These are phyloP conservation scores for Rhopilema esculentum DNA, from an alignment of 30 jellyfish, hydroid and myxozoan genomes.

Conservation along the genomic window DNA sequence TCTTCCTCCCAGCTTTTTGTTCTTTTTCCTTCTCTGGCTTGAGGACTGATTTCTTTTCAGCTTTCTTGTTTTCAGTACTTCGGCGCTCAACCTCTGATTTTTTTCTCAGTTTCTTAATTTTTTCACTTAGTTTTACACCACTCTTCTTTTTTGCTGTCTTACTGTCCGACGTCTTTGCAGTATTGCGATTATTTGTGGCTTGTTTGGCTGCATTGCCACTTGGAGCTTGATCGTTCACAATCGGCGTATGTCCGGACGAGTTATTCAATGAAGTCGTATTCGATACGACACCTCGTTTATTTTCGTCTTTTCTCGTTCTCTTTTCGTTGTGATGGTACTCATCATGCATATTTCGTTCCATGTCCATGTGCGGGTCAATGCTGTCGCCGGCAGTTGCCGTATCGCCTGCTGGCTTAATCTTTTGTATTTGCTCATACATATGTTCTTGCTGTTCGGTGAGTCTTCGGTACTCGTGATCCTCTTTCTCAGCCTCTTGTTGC, in stretches of 20 bases:
- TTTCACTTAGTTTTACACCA: conserved; percentile 5
- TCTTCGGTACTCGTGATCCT: conserved; percentile 84
- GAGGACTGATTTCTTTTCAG: conserved; percentile 22
- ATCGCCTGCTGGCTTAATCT: conserved; percentile 76
- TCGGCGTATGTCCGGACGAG: conserved; percentile 25
- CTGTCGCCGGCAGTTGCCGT: conserved; percentile 51
- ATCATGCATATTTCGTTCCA: conserved; percentile 22
- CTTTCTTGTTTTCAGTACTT: conserved; percentile 4
- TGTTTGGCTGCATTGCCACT: background rate
- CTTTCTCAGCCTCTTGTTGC: conserved; percentile 92
- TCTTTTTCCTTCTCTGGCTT: conserved; percentile 69
- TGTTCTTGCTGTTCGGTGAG: conserved; percentile 77
- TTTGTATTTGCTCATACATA: conserved; percentile 73
- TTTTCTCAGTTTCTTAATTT: conserved; percentile 5
- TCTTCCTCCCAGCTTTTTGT: conserved; percentile 84
- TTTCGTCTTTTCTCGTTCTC: conserved; percentile 50
- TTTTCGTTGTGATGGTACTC: conserved; percentile 39
- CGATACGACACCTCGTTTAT: conserved; percentile 33
- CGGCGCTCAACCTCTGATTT: conserved; percentile 1
- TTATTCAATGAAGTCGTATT: conserved; percentile 26
- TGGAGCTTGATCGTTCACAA: conserved; percentile 11
- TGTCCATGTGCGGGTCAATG: conserved; percentile 33
- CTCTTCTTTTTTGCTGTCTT: conserved; percentile 5
- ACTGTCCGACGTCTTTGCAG: background rate
- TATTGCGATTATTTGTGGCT: conserved; percentile 4